A percentile compares a stretch with the other conserved stretches of the same genome.
These are phyloP conservation scores for Mesopsocus fuscifrons DNA, from an alignment of 2,888 invertebrate genomes.

Conservation along the genomic window DNA sequence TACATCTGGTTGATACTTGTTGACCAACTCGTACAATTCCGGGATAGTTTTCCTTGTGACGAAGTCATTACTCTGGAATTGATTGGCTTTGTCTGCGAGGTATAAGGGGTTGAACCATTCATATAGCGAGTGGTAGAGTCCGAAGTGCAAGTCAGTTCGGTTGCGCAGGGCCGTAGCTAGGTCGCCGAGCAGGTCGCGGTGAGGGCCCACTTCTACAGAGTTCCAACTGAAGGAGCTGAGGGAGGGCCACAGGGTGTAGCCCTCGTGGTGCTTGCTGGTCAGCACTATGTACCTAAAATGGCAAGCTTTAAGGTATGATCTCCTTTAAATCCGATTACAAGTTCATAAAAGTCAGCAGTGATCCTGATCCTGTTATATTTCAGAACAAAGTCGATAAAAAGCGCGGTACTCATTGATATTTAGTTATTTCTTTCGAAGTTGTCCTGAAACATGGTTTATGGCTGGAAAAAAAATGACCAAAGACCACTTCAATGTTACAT, in stretches of 20 bases:
- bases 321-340: not conserved
- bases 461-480: too few relatives aligned
- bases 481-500: too few relatives aligned
- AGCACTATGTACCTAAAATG: conserved; percentile 51
- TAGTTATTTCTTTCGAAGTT: too few relatives aligned
- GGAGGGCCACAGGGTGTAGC: conserved; percentile 70
- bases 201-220: conserved; percentile 55
- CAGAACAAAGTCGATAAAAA: too few relatives aligned
- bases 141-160: conserved; percentile 46
- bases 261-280: conserved; percentile 80
- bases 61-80: conserved; percentile 43
- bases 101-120: conserved; percentile 82
- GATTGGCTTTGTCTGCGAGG: conserved; percentile 40
- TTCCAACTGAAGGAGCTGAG: conserved; percentile 71
- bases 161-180: conserved; percentile 44
- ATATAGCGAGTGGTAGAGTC: conserved; percentile 67
- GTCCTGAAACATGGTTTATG: too few relatives aligned
- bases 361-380: too few relatives aligned
- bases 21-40: conserved; percentile 59
- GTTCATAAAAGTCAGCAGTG: too few relatives aligned
- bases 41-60: conserved; percentile 53
- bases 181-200: conserved; percentile 56
- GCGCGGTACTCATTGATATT: too few relatives aligned
- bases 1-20: conserved; percentile 35
- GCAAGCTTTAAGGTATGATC: too few relatives aligned